Conservation (phyloP, 1,140 invertebrate species). For the Bicyclus anynana region DNA sequence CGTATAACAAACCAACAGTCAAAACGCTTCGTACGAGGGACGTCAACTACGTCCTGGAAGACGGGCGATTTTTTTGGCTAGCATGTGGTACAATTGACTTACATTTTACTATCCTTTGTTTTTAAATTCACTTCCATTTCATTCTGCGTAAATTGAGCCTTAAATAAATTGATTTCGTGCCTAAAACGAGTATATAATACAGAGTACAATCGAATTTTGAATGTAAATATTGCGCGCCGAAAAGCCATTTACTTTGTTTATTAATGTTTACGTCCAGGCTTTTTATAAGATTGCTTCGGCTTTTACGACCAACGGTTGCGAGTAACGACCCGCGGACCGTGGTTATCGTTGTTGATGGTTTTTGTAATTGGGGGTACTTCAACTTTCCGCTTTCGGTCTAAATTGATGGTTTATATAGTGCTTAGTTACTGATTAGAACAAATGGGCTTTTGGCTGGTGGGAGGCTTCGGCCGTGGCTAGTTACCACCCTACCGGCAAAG, state of each 20-base stretch:
- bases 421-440: not conserved
- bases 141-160: no score
- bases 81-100: no score
- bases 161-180: not conserved
- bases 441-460: no score
- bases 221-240: slow-evolving; percentile 14
- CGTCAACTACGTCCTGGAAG: no score
- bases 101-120: no score
- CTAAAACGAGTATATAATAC: not conserved
- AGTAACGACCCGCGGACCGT: not conserved
- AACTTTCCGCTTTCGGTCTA: not conserved
- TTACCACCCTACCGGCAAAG: no score
- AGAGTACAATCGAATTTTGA: no score
- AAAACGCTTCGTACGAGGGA: no score
- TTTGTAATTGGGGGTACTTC: not conserved
- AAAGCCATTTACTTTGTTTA: slow-evolving; percentile 21
- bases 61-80: no score
- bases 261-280: slow-evolving; percentile 21
- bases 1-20: no score
- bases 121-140: no score
- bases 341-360: not conserved
- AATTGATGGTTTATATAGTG: not conserved
- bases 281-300: slow-evolving; percentile 17
- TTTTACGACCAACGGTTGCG: slow-evolving; percentile 9
- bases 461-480: no score